These are phyloP conservation scores for Ophthalmolycus amberensis DNA, from an alignment of 2,113 vertebrate genomes.

Conservation along the genomic window DNA sequence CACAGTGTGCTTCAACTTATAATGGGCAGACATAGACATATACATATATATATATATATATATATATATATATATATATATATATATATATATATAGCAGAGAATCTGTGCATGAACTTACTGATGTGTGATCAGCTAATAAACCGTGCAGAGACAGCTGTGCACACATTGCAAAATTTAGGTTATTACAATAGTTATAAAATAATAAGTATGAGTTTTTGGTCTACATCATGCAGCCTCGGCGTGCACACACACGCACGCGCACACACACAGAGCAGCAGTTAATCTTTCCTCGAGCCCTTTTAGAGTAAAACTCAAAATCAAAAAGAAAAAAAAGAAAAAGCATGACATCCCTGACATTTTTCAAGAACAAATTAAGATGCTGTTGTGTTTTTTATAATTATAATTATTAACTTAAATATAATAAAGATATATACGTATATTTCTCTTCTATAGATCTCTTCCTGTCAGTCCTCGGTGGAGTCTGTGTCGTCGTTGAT, in stretches of 20 bases:
- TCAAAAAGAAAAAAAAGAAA: constrained; percentile 45
- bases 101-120: not conserved
- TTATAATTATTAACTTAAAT: constrained; percentile 73
- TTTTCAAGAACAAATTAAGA: constrained; percentile 66
- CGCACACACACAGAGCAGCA: constrained; percentile 51
- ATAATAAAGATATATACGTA: constrained; percentile 65
- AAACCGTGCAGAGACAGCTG: not conserved
- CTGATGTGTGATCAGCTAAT: no score
- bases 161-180: not conserved
- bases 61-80: no score
- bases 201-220: constrained; percentile 6
- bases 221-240: constrained; percentile 44
- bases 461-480: constrained; percentile 82
- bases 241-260: not conserved
- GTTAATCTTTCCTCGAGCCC: constrained; percentile 71
- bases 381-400: constrained; percentile 42
- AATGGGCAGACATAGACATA: no score
- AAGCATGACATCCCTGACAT: constrained; percentile 79
- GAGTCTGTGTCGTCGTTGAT: constrained; percentile 89
- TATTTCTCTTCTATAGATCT: constrained; percentile 35
- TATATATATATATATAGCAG: not conserved
- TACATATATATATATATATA: no score
- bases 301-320: constrained; percentile 69
- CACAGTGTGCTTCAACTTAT: not conserved
- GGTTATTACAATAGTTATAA: not conserved